Percentiles rank a stretch among this genome's conserved stretches.
Conservation (phyloP, 2,888 invertebrate genomes). For the Nomada ruficornis region DNA sequence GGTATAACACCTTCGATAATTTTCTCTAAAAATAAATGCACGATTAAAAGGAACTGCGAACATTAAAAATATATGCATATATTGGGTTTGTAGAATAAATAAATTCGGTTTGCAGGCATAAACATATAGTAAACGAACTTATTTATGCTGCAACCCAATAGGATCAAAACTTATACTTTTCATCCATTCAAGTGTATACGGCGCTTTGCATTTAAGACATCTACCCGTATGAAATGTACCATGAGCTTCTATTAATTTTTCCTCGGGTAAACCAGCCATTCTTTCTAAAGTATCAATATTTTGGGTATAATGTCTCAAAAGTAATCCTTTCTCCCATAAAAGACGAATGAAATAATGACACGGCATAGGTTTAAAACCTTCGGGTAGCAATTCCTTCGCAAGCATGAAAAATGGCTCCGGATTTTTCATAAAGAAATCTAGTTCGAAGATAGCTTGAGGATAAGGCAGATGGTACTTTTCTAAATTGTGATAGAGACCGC, state of each 20-base stretch:
- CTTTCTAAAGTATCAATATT: slow-evolving; percentile 98
- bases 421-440: slow-evolving; percentile 93
- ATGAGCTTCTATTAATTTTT: slow-evolving; percentile 97
- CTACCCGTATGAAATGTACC: slow-evolving; percentile 96
- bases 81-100: too few species aligned
- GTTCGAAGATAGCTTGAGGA: slow-evolving; percentile 96
- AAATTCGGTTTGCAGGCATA: background rate
- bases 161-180: slow-evolving; percentile 87
- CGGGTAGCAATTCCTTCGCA: slow-evolving; percentile 95
- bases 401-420: slow-evolving; percentile 97
- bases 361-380: slow-evolving; percentile 93
- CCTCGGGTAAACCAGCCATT: slow-evolving; percentile 92
- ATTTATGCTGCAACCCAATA: background rate
- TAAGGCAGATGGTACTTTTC: slow-evolving; percentile 95
- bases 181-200: slow-evolving; percentile 93
- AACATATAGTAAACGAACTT: background rate
- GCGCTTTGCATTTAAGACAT: slow-evolving; percentile 91
- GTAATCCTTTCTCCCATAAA: slow-evolving; percentile 91
- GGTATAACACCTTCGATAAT: slow-evolving; percentile 91
- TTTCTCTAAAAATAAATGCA: slow-evolving; percentile 85
- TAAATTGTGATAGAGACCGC: slow-evolving; percentile 96
- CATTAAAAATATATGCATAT: slow-evolving; percentile 11
- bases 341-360: slow-evolving; percentile 96
- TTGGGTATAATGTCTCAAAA: slow-evolving; percentile 92
- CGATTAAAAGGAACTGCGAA: background rate